A percentile compares a stretch with the other conserved stretches of the same genome.
These are phyloP conservation scores for Zosterops borbonicus DNA, from an alignment of 2,113 vertebrate genomes.

Conservation along the genomic window DNA sequence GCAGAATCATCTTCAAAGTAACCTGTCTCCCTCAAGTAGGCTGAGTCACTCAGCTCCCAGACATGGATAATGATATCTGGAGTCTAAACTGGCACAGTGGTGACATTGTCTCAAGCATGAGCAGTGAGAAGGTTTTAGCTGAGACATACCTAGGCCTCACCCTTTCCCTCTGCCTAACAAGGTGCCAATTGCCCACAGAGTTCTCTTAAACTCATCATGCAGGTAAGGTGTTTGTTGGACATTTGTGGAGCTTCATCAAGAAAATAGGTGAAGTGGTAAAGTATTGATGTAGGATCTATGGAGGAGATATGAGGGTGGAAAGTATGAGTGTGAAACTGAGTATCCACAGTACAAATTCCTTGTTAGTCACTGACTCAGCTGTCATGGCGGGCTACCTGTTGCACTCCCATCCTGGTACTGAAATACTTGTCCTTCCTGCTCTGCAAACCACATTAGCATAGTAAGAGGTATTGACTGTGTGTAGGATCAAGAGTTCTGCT, in stretches of 20 bases:
- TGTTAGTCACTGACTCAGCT: neutral
- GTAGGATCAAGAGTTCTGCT: slow-evolving; percentile 5
- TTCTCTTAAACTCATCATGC: neutral
- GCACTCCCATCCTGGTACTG: neutral
- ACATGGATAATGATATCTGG: neutral
- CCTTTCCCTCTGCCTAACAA: neutral
- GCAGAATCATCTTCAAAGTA: neutral
- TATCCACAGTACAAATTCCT: neutral
- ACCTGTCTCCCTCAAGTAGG: neutral
- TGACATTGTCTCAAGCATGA: neutral
- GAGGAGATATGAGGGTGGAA: neutral
- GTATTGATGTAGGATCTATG: neutral
- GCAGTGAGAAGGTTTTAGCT: neutral
- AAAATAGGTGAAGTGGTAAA: neutral
- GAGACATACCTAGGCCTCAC: neutral
- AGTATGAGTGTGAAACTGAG: neutral
- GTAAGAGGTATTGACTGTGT: neutral
- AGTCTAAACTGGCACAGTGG: neutral
- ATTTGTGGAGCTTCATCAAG: neutral
- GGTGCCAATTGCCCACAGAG: neutral
- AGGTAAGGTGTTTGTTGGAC: neutral
- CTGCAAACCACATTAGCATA: neutral
- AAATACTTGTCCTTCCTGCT: slow-evolving; percentile 61
- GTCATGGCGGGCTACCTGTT: neutral
- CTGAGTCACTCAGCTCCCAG: neutral